Conservation (phyloP, 1,140 invertebrate species). For the Drosophila ficusphila region DNA sequence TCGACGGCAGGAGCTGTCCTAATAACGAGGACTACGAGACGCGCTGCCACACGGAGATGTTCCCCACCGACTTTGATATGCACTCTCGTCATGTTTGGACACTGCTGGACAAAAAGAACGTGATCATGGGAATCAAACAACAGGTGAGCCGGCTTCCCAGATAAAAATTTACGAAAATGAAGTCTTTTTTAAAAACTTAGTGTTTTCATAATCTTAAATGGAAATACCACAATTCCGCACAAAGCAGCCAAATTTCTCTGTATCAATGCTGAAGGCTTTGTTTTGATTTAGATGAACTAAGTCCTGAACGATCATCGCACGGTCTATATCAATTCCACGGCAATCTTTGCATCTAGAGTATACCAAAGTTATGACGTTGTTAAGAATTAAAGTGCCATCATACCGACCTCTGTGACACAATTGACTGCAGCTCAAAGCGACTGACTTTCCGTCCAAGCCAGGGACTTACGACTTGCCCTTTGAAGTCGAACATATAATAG, state of each 20-base stretch:
- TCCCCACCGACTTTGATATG: constrained; percentile 78
- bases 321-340: not conserved
- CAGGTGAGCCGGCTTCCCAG: constrained; percentile 43
- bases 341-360: not conserved
- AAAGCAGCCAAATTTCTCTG: too few relatives aligned
- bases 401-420: constrained; percentile 11
- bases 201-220: too few relatives aligned
- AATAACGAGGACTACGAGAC: constrained; percentile 75
- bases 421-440: accelerated
- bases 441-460: constrained; percentile 14
- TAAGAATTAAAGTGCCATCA: too few relatives aligned
- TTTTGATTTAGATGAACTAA: constrained; percentile 13
- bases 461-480: not conserved
- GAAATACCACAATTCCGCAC: too few relatives aligned
- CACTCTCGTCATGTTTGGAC: constrained; percentile 65
- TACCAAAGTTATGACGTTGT: too few relatives aligned
- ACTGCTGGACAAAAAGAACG: constrained; percentile 61
- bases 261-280: not conserved
- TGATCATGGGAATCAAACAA: constrained; percentile 75
- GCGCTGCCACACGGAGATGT: constrained; percentile 68
- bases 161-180: too few relatives aligned
- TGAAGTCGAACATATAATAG: constrained; percentile 14
- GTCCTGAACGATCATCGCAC: constrained; percentile 13
- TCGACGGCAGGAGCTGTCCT: constrained; percentile 67
- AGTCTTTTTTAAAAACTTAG: too few relatives aligned